phyloP scores from a whole-genome alignment of 2,888 invertebrate genomes.

The Drosophila koepferae region DNA sequence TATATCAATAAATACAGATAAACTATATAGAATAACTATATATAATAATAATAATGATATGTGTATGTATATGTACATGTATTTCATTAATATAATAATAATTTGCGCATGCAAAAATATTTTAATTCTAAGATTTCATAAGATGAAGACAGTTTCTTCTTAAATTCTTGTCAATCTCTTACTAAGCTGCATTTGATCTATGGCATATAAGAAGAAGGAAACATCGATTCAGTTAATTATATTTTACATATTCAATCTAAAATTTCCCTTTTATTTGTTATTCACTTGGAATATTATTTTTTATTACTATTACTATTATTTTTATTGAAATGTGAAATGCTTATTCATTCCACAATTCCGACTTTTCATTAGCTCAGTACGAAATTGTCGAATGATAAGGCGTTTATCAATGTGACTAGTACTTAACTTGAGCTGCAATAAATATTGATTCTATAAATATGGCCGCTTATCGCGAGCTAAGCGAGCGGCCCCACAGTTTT shows the following conservation, averaged over 20 bases:
- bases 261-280: neutral
- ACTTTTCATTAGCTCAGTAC: neutral
- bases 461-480: slow-evolving; percentile 50
- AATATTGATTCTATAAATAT: slow-evolving; percentile 33
- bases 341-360: neutral
- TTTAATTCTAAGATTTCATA: neutral
- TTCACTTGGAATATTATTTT: neutral
- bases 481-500: slow-evolving; percentile 40
- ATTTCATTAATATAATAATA: neutral
- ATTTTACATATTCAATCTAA: too few relatives aligned
- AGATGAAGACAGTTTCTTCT: too few relatives aligned
- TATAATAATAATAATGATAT: neutral
- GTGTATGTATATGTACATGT: neutral
- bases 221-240: too few relatives aligned
- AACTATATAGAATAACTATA: too few relatives aligned
- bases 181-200: too few relatives aligned
- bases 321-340: too few relatives aligned
- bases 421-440: slow-evolving; percentile 10
- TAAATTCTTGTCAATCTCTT: too few relatives aligned
- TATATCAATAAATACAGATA: too few relatives aligned
- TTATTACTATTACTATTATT: too few relatives aligned
- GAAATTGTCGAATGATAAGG: slow-evolving; percentile 36
- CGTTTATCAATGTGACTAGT: slow-evolving; percentile 19
- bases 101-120: neutral
- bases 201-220: too few relatives aligned